Base-by-base conservation (phyloP, 2,113 vertebrate genomes). In the Hippocampus guttulatus region DNA sequence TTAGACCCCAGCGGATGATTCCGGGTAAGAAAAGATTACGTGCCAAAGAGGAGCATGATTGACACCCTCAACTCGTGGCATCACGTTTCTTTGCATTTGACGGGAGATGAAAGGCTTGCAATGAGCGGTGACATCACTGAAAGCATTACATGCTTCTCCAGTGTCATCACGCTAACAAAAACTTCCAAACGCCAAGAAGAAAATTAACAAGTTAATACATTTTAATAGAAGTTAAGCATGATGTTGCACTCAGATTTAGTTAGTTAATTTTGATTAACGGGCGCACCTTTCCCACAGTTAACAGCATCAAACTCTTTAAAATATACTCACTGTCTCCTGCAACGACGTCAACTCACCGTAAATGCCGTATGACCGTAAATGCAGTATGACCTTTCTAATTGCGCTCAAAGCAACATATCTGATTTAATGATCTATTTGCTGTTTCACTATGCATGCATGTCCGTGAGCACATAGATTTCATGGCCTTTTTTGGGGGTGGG, bases 1-100 rank as follows among this genome's bases (percentile, higher is more conserved):
- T 82, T 66, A 0, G 14, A 76, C 27, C 58, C 27, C 25, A 61
- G 15, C 58, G 1, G 25, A 30, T 25, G 58, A 30, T 61, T 33
- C 15, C 5, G 14, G 25, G 58, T 61, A 14, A 33, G 58, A 61
- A 61, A 58, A 61, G 77, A 86, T 85, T 78, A 77, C 23, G n/a
- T 69, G 25, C 16, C 25, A 61, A 61, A 16, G 58, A 61, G 58
- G 58, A 33, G 5, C 5, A 14, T 61, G 12, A 61, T 61, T 61
- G 58, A 61, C 14, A 30, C 14, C 25, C 15, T 61, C 15, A 61
- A 16, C 27, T 61, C 58, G 2, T 30, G 27, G 55, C 27, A 55
- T 55, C 18, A 21, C 6, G 20, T 52, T 20, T 21, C 21, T 23
- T 55, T 55, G 52, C 52, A 10, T 55, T 55, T 55, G 8, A n/a